phyloP scores from a whole-genome alignment of 2,888 invertebrate genomes.

The Nudaria mundana region DNA sequence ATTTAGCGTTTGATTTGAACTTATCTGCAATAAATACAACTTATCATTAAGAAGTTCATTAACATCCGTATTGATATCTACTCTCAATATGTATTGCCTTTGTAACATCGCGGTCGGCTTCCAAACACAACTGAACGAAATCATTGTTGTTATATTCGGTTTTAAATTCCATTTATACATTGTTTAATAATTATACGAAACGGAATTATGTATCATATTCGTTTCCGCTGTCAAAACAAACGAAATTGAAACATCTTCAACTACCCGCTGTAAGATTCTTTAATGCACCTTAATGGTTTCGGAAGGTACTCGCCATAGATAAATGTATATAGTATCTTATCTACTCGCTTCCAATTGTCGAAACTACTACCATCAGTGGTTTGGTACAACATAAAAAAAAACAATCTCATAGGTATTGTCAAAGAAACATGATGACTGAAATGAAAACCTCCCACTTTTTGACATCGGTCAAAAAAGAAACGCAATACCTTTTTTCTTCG shows the following conservation, averaged over 20 bases:
- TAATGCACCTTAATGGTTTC: too few species aligned
- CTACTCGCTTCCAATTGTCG: too few species aligned
- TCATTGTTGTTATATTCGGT: constrained; percentile 20
- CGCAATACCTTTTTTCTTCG: constrained; percentile 52
- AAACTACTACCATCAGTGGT: too few species aligned
- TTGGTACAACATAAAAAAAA: constrained; percentile 6
- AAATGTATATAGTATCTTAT: too few species aligned
- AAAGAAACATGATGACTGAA: too few species aligned
- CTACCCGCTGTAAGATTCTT: constrained; percentile 30
- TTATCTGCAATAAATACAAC: constrained; percentile 59
- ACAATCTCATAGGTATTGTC: too few species aligned
- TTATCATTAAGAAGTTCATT: constrained; percentile 10
- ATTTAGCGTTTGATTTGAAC: constrained; percentile 74
- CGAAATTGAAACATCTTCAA: constrained; percentile 15
- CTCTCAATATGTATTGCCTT: constrained; percentile 11
- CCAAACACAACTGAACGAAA: constrained; percentile 16
- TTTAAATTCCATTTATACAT: constrained; percentile 22
- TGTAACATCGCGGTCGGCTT: constrained; percentile 9
- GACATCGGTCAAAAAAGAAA: constrained; percentile 15
- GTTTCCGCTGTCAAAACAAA: constrained; percentile 17
- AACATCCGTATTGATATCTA: constrained; percentile 1
- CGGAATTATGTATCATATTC: constrained; percentile 17
- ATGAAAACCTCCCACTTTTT: too few species aligned
- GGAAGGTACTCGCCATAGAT: too few species aligned
- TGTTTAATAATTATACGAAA: constrained; percentile 14